A percentile compares a stretch with the other conserved stretches of the same genome.
Evolutionary conservation across 2,888 invertebrate genomes (phyloP).

Genomic region (Agriotes lineatus): DNA sequence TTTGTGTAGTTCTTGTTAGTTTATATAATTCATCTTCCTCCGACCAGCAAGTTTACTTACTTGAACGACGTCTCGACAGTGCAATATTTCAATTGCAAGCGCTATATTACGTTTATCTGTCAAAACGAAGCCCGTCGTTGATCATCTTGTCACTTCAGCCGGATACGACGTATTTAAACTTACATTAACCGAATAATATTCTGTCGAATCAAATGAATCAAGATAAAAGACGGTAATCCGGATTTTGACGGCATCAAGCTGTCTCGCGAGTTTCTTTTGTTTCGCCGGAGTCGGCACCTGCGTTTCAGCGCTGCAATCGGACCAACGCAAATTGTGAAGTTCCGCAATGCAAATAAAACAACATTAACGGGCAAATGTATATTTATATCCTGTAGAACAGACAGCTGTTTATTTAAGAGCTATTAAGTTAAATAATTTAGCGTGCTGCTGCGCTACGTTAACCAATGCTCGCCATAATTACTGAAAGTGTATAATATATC

Average conservation of each 20-base stretch:
- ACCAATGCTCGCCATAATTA: neutral
- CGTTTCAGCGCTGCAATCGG: neutral
- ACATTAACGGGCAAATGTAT: neutral
- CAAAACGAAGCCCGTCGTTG: conserved; percentile 31
- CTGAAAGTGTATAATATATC: conserved; percentile 10
- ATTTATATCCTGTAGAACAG: conserved; percentile 2
- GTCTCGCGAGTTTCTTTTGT: neutral
- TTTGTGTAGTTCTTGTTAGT: conserved; percentile 15
- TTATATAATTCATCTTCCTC: conserved; percentile 31
- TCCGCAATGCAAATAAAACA: conserved; percentile 7
- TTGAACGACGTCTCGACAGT: conserved; percentile 36
- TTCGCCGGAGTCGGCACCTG: neutral
- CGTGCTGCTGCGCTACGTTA: conserved; percentile 2
- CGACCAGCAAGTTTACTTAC: conserved; percentile 29
- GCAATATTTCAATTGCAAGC: conserved; percentile 37
- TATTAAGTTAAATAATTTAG: conserved; percentile 20
- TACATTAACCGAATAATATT: conserved; percentile 30
- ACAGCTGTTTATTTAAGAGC: conserved; percentile 18
- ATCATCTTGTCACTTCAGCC: conserved; percentile 33
- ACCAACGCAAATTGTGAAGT: neutral
- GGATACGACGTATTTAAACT: conserved; percentile 31
- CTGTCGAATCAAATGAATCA: conserved; percentile 30
- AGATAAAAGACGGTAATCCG: conserved; percentile 14
- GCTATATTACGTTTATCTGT: conserved; percentile 34
- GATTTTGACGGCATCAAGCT: neutral